phyloP scores from a whole-genome alignment of 2,888 invertebrate species.

The Coleophora flavipennella region DNA sequence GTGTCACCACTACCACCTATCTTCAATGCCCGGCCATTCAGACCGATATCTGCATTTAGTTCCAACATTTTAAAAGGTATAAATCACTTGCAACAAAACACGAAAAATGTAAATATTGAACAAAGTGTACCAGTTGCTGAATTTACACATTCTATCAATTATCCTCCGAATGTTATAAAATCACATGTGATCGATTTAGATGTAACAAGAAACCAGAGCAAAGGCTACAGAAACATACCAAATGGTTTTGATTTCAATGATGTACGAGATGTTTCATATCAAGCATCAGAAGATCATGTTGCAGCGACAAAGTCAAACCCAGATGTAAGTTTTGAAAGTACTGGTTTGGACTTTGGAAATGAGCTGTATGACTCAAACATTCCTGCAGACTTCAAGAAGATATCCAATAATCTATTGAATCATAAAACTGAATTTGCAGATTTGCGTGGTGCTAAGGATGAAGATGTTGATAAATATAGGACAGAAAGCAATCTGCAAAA shows the following conservation, averaged over 20 bases:
- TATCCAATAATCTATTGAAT: constrained; percentile 33
- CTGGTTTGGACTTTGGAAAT: constrained; percentile 47
- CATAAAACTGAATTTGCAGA: constrained; percentile 51
- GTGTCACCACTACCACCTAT: constrained; percentile 75
- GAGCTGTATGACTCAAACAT: constrained; percentile 43
- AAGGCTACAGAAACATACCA: constrained; percentile 53
- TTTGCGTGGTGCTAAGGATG: constrained; percentile 54
- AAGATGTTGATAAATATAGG: constrained; percentile 58
- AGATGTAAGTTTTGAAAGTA: constrained; percentile 59
- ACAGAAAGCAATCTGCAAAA: constrained; percentile 61
- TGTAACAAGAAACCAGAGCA: constrained; percentile 45
- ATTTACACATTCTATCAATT: constrained; percentile 79
- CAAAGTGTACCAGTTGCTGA: constrained; percentile 79
- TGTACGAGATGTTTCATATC: constrained; percentile 66
- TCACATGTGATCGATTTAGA: constrained; percentile 78
- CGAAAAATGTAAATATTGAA: constrained; percentile 62
- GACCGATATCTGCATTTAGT: constrained; percentile 34
- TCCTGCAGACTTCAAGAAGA: constrained; percentile 35
- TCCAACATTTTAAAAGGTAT: constrained; percentile 38
- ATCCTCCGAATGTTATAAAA: constrained; percentile 79
- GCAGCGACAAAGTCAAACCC: constrained; percentile 51
- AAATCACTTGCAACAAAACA: constrained; percentile 39
- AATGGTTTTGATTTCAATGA: constrained; percentile 50
- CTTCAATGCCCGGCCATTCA: constrained; percentile 74
- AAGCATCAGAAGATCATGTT: constrained; percentile 61